A percentile compares a stretch with the other conserved stretches of the same genome.
Conservation (phyloP, 2,113 vertebrate species). For the Chamaetylas fuelleborni region DNA sequence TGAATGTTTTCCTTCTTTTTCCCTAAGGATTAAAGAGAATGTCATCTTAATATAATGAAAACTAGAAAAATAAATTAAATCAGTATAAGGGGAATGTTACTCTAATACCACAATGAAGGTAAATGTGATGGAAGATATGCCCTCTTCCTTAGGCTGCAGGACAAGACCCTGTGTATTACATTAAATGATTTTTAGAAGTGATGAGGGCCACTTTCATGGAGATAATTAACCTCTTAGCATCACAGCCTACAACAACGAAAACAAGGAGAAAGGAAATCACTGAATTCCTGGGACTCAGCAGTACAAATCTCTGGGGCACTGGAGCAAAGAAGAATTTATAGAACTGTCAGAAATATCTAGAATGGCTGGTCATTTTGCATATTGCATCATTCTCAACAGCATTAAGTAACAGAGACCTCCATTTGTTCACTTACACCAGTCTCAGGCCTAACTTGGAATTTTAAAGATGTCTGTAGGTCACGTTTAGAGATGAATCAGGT, state of each 20-base stretch:
- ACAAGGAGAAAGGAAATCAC: neutral
- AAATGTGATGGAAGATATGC: neutral
- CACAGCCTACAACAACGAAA: neutral
- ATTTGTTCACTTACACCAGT: neutral
- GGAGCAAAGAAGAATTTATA: neutral
- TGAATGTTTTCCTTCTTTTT: neutral
- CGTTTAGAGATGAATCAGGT: neutral
- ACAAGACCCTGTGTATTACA: neutral
- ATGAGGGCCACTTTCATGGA: neutral
- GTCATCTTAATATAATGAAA: neutral
- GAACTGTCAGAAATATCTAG: neutral
- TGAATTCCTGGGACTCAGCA: neutral
- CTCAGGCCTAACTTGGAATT: neutral
- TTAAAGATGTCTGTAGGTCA: neutral
- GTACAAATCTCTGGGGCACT: neutral
- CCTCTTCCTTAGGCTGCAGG: neutral
- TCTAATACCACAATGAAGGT: neutral
- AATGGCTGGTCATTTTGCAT: neutral
- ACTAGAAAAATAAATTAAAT: neutral
- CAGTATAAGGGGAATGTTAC: neutral
- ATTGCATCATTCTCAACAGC: neutral
- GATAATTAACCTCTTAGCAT: neutral
- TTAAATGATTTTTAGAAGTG: neutral
- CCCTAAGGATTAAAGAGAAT: neutral
- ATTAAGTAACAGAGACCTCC: neutral